Conservation (phyloP, 1,140 invertebrate genomes). For the Drosophila sechellia region DNA sequence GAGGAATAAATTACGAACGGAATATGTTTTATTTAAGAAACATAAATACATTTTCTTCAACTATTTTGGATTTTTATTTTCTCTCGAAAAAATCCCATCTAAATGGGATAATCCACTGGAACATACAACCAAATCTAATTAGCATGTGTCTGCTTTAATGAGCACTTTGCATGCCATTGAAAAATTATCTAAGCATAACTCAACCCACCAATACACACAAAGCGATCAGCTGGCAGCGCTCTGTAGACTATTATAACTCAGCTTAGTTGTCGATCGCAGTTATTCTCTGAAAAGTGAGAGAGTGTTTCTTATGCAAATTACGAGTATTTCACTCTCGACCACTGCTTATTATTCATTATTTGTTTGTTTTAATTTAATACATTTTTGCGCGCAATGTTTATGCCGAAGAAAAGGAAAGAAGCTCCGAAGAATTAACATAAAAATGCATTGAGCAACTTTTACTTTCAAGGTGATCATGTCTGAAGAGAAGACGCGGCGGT, state of each 20-base stretch:
- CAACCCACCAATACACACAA: slow-evolving; percentile 11
- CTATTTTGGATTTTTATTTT: not conserved
- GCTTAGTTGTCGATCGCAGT: slow-evolving; percentile 38
- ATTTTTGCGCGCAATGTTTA: slow-evolving; percentile 71
- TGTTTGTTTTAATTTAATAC: slow-evolving; percentile 83
- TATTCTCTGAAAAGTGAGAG: not conserved
- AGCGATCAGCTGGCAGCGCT: slow-evolving; percentile 56
- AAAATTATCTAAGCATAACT: slow-evolving; percentile 76
- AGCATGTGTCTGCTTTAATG: slow-evolving; percentile 69
- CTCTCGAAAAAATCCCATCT: no score
- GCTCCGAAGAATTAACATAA: slow-evolving; percentile 64
- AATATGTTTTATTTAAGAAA: no score
- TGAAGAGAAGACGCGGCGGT: not conserved
- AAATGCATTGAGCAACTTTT: slow-evolving; percentile 76
- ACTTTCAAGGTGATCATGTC: slow-evolving; percentile 79
- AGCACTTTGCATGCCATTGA: slow-evolving; percentile 79
- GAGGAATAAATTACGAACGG: no score
- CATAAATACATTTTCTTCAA: no score
- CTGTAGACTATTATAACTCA: slow-evolving; percentile 13
- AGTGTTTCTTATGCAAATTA: slow-evolving; percentile 66
- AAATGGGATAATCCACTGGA: slow-evolving; percentile 33
- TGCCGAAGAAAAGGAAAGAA: slow-evolving; percentile 30
- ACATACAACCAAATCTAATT: slow-evolving; percentile 62
- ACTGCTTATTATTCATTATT: slow-evolving; percentile 79
- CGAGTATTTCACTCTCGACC: slow-evolving; percentile 44